Percentiles rank a stretch among this genome's conserved stretches.
Evolutionary conservation across 2,113 vertebrate species (phyloP).

Genomic region (Oryzias celebensis): DNA sequence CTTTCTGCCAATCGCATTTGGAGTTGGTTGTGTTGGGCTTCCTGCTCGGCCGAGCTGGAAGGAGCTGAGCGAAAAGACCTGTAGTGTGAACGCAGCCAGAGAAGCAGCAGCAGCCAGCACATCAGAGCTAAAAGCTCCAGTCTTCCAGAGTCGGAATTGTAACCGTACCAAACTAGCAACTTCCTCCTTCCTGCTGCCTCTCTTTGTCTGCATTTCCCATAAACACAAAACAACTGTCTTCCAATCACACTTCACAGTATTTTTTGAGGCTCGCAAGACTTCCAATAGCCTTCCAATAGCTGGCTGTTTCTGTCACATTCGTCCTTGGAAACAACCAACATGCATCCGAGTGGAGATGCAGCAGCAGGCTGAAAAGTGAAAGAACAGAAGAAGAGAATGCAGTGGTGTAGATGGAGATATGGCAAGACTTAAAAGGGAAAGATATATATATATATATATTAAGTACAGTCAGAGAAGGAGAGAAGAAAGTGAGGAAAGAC

Average conservation of each 20-base stretch:
- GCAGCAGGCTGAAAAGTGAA: constrained; percentile 1
- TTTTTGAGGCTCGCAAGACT: constrained; percentile 45
- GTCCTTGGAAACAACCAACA: constrained; percentile 30
- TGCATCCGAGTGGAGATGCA: constrained; percentile 9
- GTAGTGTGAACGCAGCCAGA: constrained; percentile 20
- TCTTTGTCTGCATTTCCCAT: constrained; percentile 11
- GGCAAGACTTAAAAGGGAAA: constrained; percentile 5
- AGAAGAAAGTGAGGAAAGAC: constrained; percentile 28
- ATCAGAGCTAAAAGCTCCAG: constrained; percentile 41
- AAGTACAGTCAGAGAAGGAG: constrained; percentile 3
- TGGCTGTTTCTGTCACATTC: constrained; percentile 24
- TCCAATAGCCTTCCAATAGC: constrained; percentile 37
- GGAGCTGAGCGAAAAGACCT: constrained; percentile 26
- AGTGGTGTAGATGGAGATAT: constrained; percentile 1
- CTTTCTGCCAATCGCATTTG: neutral
- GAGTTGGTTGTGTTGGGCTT: constrained; percentile 20
- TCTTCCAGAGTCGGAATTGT: constrained; percentile 53
- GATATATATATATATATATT: constrained; percentile 10
- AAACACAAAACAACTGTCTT: constrained; percentile 31
- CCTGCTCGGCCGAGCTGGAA: constrained; percentile 22
- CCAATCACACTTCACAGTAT: constrained; percentile 30
- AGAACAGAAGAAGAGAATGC: constrained; percentile 20
- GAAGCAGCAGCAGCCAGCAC: constrained; percentile 28
- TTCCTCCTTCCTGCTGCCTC: constrained; percentile 6
- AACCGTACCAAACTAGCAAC: constrained; percentile 45